Evolutionary conservation across 2,797 vertebrate genomes (phyloP).

Genomic region (Philypnodon macrostomus): DNA sequence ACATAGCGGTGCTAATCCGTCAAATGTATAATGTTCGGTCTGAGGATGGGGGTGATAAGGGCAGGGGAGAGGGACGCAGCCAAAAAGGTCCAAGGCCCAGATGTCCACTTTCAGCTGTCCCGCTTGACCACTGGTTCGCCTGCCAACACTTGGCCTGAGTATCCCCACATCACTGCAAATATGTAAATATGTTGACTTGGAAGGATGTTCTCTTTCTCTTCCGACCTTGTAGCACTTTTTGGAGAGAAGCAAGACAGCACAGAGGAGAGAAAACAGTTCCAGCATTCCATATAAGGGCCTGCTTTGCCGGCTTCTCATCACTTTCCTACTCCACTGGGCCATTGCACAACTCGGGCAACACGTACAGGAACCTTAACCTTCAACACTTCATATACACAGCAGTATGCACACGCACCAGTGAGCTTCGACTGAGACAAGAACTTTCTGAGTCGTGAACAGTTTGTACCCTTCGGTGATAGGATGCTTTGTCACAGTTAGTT

Average conservation of each 20-base stretch:
- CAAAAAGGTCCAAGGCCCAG: slow-evolving; percentile 58
- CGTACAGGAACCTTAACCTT: slow-evolving; percentile 62
- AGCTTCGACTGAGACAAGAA: slow-evolving; percentile 42
- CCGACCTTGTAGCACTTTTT: slow-evolving; percentile 73
- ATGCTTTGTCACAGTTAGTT: slow-evolving; percentile 33
- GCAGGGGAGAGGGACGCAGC: slow-evolving; percentile 39
- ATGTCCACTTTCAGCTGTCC: slow-evolving; percentile 71
- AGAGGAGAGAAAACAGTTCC: slow-evolving; percentile 77
- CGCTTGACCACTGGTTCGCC: slow-evolving; percentile 66
- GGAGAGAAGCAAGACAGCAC: slow-evolving; percentile 71
- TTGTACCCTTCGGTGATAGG: slow-evolving; percentile 28
- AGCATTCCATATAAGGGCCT: slow-evolving; percentile 81
- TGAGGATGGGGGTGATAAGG: slow-evolving; percentile 46
- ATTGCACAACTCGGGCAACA: slow-evolving; percentile 65
- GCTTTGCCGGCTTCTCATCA: slow-evolving; percentile 79
- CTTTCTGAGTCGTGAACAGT: slow-evolving; percentile 31
- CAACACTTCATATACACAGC: slow-evolving; percentile 44
- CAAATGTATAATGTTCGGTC: slow-evolving; percentile 45
- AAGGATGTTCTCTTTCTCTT: slow-evolving; percentile 77
- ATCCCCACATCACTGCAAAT: slow-evolving; percentile 74
- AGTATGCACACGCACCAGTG: slow-evolving; percentile 22
- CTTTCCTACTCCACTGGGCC: slow-evolving; percentile 72
- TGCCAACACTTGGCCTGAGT: slow-evolving; percentile 69
- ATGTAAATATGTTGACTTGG: slow-evolving; percentile 85
- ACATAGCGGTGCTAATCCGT: slow-evolving; percentile 36